These are phyloP conservation scores for Lochmaea capreae DNA, from an alignment of 2,888 invertebrate species.

Conservation along the genomic window DNA sequence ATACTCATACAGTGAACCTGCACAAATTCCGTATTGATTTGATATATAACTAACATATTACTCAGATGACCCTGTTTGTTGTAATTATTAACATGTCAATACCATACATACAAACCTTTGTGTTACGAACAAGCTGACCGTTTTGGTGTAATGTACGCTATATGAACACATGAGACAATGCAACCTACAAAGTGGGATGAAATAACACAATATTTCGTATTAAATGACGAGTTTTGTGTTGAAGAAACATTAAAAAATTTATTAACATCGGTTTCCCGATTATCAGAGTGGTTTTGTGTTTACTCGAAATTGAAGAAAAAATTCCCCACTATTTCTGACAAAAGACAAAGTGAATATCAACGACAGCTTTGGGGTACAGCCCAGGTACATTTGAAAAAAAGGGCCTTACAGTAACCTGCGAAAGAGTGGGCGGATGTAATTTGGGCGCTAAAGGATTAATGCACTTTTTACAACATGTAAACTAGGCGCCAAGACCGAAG, in stretches of 20 bases:
- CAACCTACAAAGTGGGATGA: constrained; percentile 4
- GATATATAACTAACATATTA: constrained; percentile 40
- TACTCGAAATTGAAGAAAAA: background rate
- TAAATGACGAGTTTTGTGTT: background rate
- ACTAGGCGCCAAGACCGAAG: no score
- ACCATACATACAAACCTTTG: constrained; percentile 37
- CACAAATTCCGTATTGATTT: constrained; percentile 40
- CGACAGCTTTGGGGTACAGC: no score
- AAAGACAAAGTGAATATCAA: background rate
- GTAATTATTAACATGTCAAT: constrained; percentile 43
- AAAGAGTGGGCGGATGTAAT: no score
- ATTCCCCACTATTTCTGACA: background rate
- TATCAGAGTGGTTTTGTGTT: background rate
- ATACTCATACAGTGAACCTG: constrained; percentile 20
- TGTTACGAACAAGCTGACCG: constrained; percentile 27
- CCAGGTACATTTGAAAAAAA: no score
- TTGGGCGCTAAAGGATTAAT: no score
- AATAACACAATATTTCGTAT: background rate
- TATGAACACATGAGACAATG: constrained; percentile 11
- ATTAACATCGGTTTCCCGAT: background rate
- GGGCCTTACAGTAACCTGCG: no score
- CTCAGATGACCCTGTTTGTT: constrained; percentile 33
- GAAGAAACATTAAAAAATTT: background rate
- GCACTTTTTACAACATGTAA: no score
- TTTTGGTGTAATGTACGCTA: constrained; percentile 29